phyloP scores from a whole-genome alignment of 2,888 invertebrate genomes.

The Microctonus brassicae region DNA sequence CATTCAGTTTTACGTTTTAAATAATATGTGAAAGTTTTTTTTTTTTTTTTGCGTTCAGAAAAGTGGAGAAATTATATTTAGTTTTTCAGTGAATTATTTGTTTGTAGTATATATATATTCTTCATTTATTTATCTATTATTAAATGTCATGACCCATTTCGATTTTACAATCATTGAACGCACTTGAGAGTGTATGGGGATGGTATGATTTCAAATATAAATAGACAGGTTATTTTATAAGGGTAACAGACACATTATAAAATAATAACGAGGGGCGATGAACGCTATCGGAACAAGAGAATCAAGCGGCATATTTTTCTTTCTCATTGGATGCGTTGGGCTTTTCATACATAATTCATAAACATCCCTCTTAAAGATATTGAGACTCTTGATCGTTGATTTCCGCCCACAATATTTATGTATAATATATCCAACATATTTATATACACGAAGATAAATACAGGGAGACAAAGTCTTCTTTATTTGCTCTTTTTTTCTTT shows the following conservation, averaged over 20 bases:
- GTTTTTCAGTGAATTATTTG: no score
- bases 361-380: conserved; percentile 5
- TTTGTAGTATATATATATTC: no score
- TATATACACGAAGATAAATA: background rate
- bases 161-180: no score
- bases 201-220: no score
- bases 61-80: no score
- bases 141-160: no score
- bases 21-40: no score
- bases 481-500: background rate
- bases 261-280: background rate
- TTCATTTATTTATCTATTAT: no score
- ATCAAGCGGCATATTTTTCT: conserved; percentile 22
- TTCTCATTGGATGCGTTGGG: background rate
- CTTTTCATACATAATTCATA: conserved; percentile 31
- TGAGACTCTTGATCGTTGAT: background rate
- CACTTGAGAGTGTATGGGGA: no score
- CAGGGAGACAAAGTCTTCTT: background rate
- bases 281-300: background rate
- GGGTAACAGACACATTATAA: background rate
- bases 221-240: background rate
- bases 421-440: background rate
- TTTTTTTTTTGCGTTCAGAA: no score
- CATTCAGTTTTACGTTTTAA: no score
- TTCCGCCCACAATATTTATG: background rate